Evolutionary conservation across 1,140 invertebrate species (phyloP).

Genomic region (Thereuonema tuberculata): DNA sequence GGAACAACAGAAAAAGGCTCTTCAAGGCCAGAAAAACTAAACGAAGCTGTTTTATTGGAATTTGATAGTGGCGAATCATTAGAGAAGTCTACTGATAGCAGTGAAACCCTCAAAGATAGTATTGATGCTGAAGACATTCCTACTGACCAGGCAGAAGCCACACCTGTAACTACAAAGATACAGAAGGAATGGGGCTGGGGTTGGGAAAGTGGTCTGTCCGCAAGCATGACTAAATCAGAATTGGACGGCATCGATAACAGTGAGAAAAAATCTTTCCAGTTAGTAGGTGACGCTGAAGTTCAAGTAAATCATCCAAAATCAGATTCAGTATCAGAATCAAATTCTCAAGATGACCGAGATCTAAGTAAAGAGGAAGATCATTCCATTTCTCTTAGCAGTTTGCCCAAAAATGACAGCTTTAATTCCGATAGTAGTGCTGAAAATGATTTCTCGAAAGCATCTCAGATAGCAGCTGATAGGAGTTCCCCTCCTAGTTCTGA

Average conservation of each 20-base stretch:
- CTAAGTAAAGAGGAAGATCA: not conserved
- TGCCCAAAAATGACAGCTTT: not conserved
- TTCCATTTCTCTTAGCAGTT: not conserved
- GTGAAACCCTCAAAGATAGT: not conserved
- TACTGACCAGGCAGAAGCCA: not conserved
- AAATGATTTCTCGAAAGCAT: not conserved
- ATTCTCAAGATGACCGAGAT: not conserved
- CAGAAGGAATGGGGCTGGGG: not conserved
- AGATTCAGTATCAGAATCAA: not conserved
- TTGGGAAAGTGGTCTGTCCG: not conserved
- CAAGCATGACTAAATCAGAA: not conserved
- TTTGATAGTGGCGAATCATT: not conserved
- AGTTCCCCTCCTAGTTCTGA: conserved; percentile 10
- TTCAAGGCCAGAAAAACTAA: too few species aligned
- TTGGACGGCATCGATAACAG: not conserved
- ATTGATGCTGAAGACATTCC: not conserved
- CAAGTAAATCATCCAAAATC: not conserved
- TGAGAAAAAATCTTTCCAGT: not conserved
- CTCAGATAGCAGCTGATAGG: not conserved
- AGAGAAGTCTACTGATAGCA: conserved; percentile 4
- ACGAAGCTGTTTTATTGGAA: too few species aligned
- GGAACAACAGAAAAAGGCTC: too few species aligned
- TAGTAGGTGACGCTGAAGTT: not conserved
- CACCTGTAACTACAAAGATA: not conserved
- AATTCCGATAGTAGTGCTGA: not conserved